These are phyloP conservation scores for Malthinus seriepunctatus DNA, from an alignment of 2,888 invertebrate species.

Conservation along the genomic window DNA sequence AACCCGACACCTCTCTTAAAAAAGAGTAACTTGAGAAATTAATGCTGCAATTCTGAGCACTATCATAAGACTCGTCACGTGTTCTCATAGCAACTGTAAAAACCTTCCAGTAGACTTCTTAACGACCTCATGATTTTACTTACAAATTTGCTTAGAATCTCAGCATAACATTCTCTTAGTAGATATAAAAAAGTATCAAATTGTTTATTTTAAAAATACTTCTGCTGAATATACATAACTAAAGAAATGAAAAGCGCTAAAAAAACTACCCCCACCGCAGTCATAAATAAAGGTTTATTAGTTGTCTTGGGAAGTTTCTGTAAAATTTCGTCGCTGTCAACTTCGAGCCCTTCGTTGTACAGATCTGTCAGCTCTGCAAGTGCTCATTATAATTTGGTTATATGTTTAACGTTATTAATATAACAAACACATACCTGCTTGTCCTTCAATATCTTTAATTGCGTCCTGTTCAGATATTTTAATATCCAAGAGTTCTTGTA, in stretches of 20 bases:
- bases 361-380: conserved; percentile 52
- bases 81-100: too few relatives aligned
- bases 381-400: background rate
- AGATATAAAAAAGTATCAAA: too few relatives aligned
- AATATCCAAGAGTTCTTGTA: conserved; percentile 81
- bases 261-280: conserved; percentile 66
- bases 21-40: too few relatives aligned
- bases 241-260: conserved; percentile 66
- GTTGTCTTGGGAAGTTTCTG: conserved; percentile 59
- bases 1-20: too few relatives aligned
- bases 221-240: conserved; percentile 58
- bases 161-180: too few relatives aligned
- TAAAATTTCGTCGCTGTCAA: conserved; percentile 56
- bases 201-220: conserved; percentile 6
- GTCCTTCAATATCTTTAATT: conserved; percentile 74
- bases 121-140: too few relatives aligned
- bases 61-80: too few relatives aligned
- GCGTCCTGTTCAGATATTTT: conserved; percentile 71
- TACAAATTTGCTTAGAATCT: too few relatives aligned
- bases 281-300: conserved; percentile 63
- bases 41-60: too few relatives aligned
- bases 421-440: conserved; percentile 63
- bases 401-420: too few relatives aligned
- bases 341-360: conserved; percentile 52
- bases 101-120: too few relatives aligned